Evolutionary conservation across 2,113 vertebrate species (phyloP).

Genomic region (Zapus hudsonius): DNA sequence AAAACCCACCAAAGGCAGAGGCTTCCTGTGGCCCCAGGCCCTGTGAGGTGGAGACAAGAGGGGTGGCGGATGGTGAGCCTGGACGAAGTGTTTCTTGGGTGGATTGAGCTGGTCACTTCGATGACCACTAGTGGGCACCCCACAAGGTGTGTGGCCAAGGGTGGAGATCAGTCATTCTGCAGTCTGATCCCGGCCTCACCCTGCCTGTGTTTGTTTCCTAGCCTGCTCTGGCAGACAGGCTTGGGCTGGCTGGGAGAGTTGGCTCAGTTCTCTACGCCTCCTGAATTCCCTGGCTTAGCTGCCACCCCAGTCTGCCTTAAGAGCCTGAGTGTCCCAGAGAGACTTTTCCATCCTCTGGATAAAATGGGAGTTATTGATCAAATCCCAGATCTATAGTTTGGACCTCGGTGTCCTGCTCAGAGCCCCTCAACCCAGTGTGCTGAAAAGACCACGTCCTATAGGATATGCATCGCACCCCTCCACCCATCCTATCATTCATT

Average conservation of each 20-base stretch:
- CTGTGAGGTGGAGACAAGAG: not conserved
- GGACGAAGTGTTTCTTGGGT: not conserved
- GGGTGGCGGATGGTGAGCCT: not conserved
- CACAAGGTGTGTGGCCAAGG: fast-evolving
- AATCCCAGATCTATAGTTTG: slow-evolving; percentile 7
- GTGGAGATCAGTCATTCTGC: not conserved
- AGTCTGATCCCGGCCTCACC: not conserved
- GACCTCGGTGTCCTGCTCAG: slow-evolving; percentile 4
- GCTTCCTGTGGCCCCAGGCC: slow-evolving; percentile 37
- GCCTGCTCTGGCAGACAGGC: slow-evolving; percentile 57
- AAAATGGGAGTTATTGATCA: slow-evolving; percentile 28
- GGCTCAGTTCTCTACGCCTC: slow-evolving; percentile 39
- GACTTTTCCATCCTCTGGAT: slow-evolving; percentile 53
- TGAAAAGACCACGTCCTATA: not conserved
- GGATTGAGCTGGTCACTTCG: not conserved
- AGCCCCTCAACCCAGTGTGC: not conserved
- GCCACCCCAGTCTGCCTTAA: slow-evolving; percentile 51
- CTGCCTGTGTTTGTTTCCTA: slow-evolving; percentile 53
- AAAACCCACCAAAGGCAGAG: slow-evolving; percentile 29
- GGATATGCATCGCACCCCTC: not conserved
- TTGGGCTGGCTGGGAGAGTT: slow-evolving; percentile 26
- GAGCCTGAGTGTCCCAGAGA: slow-evolving; percentile 54
- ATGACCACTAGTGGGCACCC: not conserved
- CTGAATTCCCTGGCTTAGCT: slow-evolving; percentile 57
- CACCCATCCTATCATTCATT: not conserved